Base-by-base conservation (phyloP, 2,888 invertebrate species). In the Eupithecia centaureata region DNA sequence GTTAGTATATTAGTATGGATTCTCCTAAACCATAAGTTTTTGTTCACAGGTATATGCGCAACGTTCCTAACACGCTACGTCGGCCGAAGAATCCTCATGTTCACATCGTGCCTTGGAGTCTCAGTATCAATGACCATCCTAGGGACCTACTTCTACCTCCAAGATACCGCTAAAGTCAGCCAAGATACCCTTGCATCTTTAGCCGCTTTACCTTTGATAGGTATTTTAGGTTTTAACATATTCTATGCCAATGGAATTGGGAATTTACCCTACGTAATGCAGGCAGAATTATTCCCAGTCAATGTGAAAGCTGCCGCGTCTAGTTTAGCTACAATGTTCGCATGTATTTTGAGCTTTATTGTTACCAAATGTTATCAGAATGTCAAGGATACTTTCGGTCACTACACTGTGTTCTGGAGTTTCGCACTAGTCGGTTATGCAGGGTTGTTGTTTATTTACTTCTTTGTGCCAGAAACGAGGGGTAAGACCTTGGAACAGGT, bases 211-310 rank as follows among this genome's bases (percentile, higher is more conserved):
- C 94, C 95, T 27, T 83, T 95, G 33, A 78, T 91, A 0, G 95
- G 94, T 0, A 88, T 95, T 1, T 81, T 95, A 57, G 84, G 94
- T 12, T 95, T 95, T 76, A 94, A 95, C 63, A 80, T 95, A 4
- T 82, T 94, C n/a, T 94, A 95, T 61, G 94, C 95, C 0, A 81
- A 94, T 5, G 95, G 95, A 0, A 85, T 95, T 32, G 95, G 94
- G 1, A 95, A 94, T 25, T 77, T 95, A 32, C 94, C 95, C 0
- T 95, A 95, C 71, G 94, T 95, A 72, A 90, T 95, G 87, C 94
- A 95, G 76, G 95, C 95, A 0, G 95, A 95, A 79, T 76, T 95
- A 5, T 95, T 95, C 75, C 94, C 95, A 0, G 94, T 94, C 0
- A 95, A 95, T 70, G 94, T 95, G 0, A 95, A 95, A 78, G 94